phyloP scores from a whole-genome alignment of 2,888 invertebrate genomes.

The Dendrolimus pini region DNA sequence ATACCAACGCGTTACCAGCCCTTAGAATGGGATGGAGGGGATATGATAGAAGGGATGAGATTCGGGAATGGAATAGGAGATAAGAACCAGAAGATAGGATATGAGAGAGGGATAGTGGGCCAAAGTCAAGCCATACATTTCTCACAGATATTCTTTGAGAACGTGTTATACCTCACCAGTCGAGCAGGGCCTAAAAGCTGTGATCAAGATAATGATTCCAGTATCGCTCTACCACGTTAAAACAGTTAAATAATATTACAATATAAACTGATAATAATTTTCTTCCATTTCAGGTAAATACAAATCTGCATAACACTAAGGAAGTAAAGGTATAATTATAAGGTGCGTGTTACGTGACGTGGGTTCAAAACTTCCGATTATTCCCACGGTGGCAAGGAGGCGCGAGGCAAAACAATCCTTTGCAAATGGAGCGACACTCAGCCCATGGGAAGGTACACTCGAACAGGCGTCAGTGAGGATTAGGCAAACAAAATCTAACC shows the following conservation, averaged over 20 bases:
- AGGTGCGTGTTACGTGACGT: slow-evolving; percentile 14
- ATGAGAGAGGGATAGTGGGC: too few species aligned
- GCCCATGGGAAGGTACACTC: slow-evolving; percentile 4
- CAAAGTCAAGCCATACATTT: too few species aligned
- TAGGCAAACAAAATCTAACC: slow-evolving; percentile 22
- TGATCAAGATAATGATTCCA: too few species aligned
- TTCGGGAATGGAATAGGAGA: too few species aligned
- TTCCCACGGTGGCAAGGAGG: slow-evolving; percentile 11
- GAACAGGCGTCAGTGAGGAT: slow-evolving; percentile 24
- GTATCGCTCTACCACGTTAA: too few species aligned
- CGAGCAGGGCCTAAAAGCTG: too few species aligned
- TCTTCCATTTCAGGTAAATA: neutral
- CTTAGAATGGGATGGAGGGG: too few species aligned
- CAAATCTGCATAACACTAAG: neutral
- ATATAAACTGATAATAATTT: neutral
- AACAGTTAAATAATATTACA: neutral
- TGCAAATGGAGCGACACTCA: slow-evolving; percentile 14
- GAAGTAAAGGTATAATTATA: neutral
- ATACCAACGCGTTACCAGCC: too few species aligned
- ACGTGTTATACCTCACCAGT: too few species aligned
- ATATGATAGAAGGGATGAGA: too few species aligned
- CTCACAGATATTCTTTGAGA: too few species aligned
- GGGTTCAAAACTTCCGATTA: slow-evolving; percentile 18
- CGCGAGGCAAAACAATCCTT: slow-evolving; percentile 17
- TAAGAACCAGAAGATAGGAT: too few species aligned